Conservation (phyloP, 1,140 invertebrate genomes). For the Pemphigus obesinymphae region DNA sequence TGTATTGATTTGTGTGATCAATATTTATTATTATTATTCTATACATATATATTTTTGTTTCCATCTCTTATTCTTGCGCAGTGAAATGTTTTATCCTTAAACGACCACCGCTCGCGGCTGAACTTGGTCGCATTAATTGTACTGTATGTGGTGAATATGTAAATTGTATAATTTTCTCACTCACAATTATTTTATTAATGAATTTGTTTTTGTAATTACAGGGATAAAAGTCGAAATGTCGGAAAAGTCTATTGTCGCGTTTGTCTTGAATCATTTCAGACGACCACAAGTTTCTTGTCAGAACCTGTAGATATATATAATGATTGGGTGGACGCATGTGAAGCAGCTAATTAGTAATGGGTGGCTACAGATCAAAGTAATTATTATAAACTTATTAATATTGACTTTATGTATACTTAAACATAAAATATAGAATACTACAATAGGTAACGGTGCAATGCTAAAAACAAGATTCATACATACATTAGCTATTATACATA, state of each 20-base stretch:
- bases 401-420: too few relatives aligned
- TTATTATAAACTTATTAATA: background rate
- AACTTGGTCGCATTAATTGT: too few relatives aligned
- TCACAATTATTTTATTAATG: too few relatives aligned
- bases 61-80: too few relatives aligned
- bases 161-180: too few relatives aligned
- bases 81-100: too few relatives aligned
- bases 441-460: too few relatives aligned
- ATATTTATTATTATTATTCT: background rate
- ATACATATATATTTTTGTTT: too few relatives aligned
- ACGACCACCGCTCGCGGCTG: too few relatives aligned
- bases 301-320: constrained; percentile 98
- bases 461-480: too few relatives aligned
- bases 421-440: too few relatives aligned
- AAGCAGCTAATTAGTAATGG: constrained; percentile 69
- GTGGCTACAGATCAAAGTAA: background rate
- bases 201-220: constrained; percentile 55
- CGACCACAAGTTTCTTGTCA: constrained; percentile 91
- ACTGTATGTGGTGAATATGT: background rate
- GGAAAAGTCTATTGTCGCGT: constrained; percentile 91
- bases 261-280: constrained; percentile 95
- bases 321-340: constrained; percentile 99
- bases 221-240: constrained; percentile 88
- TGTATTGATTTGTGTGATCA: background rate
- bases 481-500: too few relatives aligned